A percentile compares a stretch with the other conserved stretches of the same genome.
These are phyloP conservation scores for Tadarida brasiliensis DNA, from an alignment of 2,797 vertebrate genomes.

Conservation along the genomic window DNA sequence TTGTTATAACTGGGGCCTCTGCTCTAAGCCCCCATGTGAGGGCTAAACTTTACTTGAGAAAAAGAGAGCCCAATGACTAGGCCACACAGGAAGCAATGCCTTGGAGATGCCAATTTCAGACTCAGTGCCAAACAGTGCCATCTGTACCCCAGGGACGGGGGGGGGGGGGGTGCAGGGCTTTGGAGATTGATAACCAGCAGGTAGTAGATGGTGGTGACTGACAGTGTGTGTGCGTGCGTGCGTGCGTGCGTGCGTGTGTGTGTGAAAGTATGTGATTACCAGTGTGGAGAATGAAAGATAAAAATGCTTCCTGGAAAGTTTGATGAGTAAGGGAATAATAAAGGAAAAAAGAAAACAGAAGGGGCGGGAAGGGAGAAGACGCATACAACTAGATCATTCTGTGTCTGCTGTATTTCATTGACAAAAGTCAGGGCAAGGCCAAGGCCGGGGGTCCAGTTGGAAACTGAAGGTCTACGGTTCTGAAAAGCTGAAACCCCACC, in stretches of 20 bases:
- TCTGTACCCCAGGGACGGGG: not conserved
- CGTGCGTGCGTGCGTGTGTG: not conserved
- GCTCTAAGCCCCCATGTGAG: conserved; percentile 6
- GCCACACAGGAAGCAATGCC: not conserved
- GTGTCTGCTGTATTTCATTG: not conserved
- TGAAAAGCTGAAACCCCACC: not conserved
- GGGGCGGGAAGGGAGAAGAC: not conserved
- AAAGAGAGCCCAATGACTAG: not conserved
- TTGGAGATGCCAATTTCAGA: rapidly evolving
- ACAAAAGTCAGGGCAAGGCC: not conserved
- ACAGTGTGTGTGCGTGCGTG: not conserved
- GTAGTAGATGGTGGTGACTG: not conserved
- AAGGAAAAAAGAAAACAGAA: not conserved
- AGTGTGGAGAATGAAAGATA: not conserved
- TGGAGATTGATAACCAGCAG: not conserved
- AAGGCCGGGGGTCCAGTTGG: not conserved
- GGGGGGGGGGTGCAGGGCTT: not conserved
- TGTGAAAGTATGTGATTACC: not conserved
- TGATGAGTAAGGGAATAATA: conserved; percentile 31
- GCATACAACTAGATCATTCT: not conserved
- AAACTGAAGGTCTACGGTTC: not conserved
- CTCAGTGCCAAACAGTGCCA: conserved; percentile 77
- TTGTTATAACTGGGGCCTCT: conserved; percentile 5
- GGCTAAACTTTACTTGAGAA: not conserved
- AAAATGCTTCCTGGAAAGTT: conserved; percentile 47